Evolutionary conservation across 2,113 vertebrate genomes (phyloP).

Genomic region (Podocnemis expansa): DNA sequence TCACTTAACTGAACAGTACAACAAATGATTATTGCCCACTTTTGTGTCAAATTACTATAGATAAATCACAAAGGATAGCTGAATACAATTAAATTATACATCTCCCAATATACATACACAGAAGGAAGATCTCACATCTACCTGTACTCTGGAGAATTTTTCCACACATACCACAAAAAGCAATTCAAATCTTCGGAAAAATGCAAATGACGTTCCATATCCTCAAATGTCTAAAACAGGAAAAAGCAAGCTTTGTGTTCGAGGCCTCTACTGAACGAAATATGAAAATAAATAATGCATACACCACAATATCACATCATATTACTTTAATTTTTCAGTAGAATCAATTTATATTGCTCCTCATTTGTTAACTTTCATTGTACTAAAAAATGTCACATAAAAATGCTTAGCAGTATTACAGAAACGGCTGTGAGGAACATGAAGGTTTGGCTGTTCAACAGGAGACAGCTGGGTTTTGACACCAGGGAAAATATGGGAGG

Average conservation of each 20-base stretch:
- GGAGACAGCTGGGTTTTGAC: neutral
- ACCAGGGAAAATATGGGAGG: neutral
- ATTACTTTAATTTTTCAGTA: neutral
- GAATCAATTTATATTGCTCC: neutral
- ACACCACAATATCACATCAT: fast-evolving
- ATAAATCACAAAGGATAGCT: neutral
- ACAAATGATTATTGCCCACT: neutral
- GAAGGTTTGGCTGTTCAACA: neutral
- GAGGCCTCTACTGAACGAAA: neutral
- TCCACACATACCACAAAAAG: neutral
- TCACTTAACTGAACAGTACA: neutral
- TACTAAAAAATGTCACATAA: neutral
- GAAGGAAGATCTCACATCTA: neutral
- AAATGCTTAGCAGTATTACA: neutral
- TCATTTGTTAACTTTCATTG: neutral
- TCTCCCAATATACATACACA: neutral
- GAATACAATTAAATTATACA: neutral
- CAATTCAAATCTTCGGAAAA: neutral
- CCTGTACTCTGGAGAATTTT: neutral
- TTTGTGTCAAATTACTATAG: neutral
- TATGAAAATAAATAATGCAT: neutral
- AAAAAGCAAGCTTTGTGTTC: neutral
- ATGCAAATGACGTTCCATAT: neutral
- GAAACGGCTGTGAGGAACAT: neutral
- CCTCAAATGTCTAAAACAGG: neutral